Conservation (phyloP, 2,797 vertebrate species). For the Neostethus bicornis region DNA sequence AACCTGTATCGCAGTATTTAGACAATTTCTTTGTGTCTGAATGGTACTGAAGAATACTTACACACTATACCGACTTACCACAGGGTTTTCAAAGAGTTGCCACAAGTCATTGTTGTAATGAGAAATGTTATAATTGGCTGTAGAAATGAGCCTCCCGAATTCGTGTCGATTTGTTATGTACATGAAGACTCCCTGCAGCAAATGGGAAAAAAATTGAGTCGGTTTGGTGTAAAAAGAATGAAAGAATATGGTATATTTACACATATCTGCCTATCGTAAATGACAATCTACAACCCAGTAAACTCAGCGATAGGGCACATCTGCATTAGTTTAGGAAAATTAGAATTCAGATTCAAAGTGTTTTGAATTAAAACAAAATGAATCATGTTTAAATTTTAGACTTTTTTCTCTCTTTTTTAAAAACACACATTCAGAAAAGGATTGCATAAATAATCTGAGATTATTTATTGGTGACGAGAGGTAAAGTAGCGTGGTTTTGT, state of each 20-base stretch:
- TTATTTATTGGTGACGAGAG: slow-evolving; percentile 69
- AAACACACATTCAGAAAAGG: slow-evolving; percentile 33
- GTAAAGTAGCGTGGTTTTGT: slow-evolving; percentile 35
- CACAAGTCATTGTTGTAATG: slow-evolving; percentile 96
- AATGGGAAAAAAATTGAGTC: slow-evolving; percentile 52
- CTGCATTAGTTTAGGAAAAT: slow-evolving; percentile 15
- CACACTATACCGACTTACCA: slow-evolving; percentile 83
- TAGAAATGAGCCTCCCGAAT: slow-evolving; percentile 95
- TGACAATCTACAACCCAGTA: slow-evolving; percentile 28
- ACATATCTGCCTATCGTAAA: slow-evolving; percentile 22
- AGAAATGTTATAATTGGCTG: slow-evolving; percentile 95
- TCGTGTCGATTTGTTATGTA: slow-evolving; percentile 96
- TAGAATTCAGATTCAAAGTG: slow-evolving; percentile 47
- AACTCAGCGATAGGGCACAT: slow-evolving; percentile 27
- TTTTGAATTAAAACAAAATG: slow-evolving; percentile 58
- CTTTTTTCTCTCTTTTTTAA: too few relatives aligned
- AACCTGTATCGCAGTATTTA: slow-evolving; percentile 24
- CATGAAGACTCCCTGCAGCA: slow-evolving; percentile 94
- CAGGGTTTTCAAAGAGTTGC: slow-evolving; percentile 98
- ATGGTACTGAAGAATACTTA: slow-evolving; percentile 26
- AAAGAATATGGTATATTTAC: too few relatives aligned
- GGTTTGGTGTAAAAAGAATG: slow-evolving; percentile 53
- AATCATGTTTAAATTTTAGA: slow-evolving; percentile 16
- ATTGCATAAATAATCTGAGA: slow-evolving; percentile 74
- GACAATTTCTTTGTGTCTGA: background rate